A percentile compares a stretch with the other conserved stretches of the same genome.
Conservation (phyloP, 2,113 vertebrate genomes). For the Cochlearius cochlearius region DNA sequence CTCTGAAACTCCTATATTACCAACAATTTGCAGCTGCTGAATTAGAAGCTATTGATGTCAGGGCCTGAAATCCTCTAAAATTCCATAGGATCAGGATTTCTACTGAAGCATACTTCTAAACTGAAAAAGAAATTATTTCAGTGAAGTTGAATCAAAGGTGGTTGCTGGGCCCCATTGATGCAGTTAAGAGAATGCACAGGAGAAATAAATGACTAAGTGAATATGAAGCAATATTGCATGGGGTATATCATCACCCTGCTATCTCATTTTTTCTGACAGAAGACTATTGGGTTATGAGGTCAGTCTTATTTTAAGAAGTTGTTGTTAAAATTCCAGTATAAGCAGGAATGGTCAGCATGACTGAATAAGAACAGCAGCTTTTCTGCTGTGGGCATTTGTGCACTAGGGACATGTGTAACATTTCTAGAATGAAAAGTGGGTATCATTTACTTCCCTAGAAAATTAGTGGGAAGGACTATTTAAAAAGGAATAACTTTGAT, state of each 20-base stretch:
- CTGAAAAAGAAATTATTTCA: neutral
- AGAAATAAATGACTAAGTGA: slow-evolving; percentile 1
- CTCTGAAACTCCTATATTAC: neutral
- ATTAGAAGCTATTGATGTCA: neutral
- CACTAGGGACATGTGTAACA: neutral
- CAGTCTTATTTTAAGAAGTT: neutral
- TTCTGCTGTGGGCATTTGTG: neutral
- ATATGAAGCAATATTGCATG: neutral
- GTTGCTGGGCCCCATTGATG: neutral
- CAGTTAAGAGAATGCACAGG: neutral
- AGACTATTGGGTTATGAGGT: neutral
- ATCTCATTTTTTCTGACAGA: neutral
- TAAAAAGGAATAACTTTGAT: neutral
- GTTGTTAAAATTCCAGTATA: neutral
- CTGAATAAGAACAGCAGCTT: neutral
- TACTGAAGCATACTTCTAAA: neutral
- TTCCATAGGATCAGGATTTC: neutral
- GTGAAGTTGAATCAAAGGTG: neutral
- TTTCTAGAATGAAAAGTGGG: neutral
- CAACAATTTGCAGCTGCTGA: neutral
- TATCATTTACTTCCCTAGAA: neutral
- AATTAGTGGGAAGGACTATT: neutral
- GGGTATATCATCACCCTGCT: neutral
- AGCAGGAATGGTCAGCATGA: neutral
- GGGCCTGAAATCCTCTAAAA: neutral